Evolutionary conservation across 1,140 invertebrate species (phyloP), one percentile per base, ranked within the genome.

Genomic region (Riptortus pedestris): DNA sequence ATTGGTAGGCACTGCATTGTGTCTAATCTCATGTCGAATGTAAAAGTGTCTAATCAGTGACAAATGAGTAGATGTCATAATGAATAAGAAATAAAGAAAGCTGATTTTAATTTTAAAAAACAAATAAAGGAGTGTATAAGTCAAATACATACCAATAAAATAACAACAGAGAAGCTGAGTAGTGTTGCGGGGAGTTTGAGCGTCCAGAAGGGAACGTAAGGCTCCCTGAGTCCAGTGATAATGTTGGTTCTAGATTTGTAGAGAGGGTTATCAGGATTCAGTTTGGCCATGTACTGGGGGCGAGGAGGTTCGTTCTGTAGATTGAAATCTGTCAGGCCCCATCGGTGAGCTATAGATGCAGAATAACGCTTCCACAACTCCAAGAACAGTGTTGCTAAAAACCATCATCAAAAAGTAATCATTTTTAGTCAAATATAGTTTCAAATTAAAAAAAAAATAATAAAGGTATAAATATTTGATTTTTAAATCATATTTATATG

Each of bases 281-380:
- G 80, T 70, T 90, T 84, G 0, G 85, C 82, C 63, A 90, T 75
- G 74, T 90, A 91, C 71, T 88, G 83, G 2, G 91, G 91, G 26
- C 92, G 74, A 1, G 91, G 91, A 76, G 93, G 89, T 75, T 95
- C 91, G 69, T 91, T 86, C 70, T 90, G 83, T 43, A 85, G 78
- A 77, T 91, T 89, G 71, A 91, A 93, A 2, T 87, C 86, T 1
- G 89, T 90, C 58, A 94, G 78, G 75, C 92, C 91, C 91, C 91
- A 95, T 45, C 87, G 80, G 74, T 95, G 90, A 1, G 89, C 92
- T 70, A 95, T 91, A 76, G 90, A 86, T 0, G 89, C 87, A 0
- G 90, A 88, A 74, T 93, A 92, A 33, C 93, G 79, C 76, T 97
- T 96, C 95, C 95, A 98, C 65, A 96, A 78, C 78, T 98, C 94